Evolutionary conservation across 2,113 vertebrate genomes (phyloP), one percentile per base, ranked within the genome.

Genomic region (Nansenia antarctica): DNA sequence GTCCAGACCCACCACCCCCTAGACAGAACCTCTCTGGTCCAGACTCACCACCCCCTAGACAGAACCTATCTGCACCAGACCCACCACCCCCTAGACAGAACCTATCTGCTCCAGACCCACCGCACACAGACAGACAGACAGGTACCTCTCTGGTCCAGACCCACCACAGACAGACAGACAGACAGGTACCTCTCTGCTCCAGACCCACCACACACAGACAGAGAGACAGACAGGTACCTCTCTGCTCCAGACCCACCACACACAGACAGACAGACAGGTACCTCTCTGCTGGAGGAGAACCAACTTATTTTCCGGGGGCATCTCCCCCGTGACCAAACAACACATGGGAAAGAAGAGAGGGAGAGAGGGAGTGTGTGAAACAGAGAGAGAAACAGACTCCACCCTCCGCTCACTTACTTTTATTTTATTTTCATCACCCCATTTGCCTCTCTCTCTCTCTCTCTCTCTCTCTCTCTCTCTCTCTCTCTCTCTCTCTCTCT

Each of bases 151-250:
- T n/a, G n/a, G n/a, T n/a, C n/a, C n/a, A n/a, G n/a, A n/a, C n/a
- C n/a, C n/a, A n/a, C n/a, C 80, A 65, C 55, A 47, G 45, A 70
- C 74, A 49, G 62, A 45, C 70, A 68, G 49, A 66, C 42, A 58
- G 26, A 61, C 54, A 55, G 18, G 34, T 58, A 60, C 62, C 24
- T 39, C 54, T 7, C 57, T 31, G n/a, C n/a, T 27, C 34, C 37
- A 67, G 57, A 34, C 64, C 2, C 2, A 15, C 65, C 15, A 55
- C 22, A 37, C 37, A 35, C 29, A 32, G 18, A 30, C 39, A 34
- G 12, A 62, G 26, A 77, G 64, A 81, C 83, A 87, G 81, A 81
- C 77, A 54, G 4, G 85, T 72, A 80, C 86, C n/a, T n/a, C n/a
- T n/a, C n/a, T n/a, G n/a, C n/a, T n/a, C 27, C 31, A 64, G 47